phyloP scores from a whole-genome alignment of 2,113 vertebrate genomes.

The Ceyx melanurus region DNA sequence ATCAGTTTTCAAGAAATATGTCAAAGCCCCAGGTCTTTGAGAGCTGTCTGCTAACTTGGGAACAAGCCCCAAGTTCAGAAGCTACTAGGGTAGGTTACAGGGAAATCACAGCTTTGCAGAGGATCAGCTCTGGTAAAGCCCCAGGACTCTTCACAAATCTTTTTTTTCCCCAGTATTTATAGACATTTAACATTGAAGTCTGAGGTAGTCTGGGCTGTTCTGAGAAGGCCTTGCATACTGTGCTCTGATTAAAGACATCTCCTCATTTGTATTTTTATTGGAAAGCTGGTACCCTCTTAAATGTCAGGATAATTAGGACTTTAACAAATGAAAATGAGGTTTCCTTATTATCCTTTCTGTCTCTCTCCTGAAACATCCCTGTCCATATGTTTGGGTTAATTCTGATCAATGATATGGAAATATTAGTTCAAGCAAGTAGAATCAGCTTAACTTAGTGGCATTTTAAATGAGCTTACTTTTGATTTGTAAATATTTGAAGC shows the following conservation, averaged over 20 bases:
- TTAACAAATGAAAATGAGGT: neutral
- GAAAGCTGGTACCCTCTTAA: slow-evolving; percentile 12
- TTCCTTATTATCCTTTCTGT: neutral
- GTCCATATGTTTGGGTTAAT: neutral
- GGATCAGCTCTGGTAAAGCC: neutral
- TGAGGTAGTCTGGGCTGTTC: neutral
- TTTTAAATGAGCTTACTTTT: neutral
- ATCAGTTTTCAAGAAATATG: neutral
- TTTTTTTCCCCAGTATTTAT: neutral
- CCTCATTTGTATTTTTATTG: slow-evolving; percentile 2
- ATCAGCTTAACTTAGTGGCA: neutral
- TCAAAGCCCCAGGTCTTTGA: neutral
- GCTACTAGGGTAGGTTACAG: neutral
- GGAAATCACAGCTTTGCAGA: neutral
- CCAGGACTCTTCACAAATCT: neutral
- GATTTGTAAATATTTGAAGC: neutral
- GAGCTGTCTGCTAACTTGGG: neutral
- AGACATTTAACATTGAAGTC: neutral
- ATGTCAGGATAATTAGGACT: neutral
- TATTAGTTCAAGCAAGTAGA: neutral
- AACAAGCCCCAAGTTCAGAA: neutral
- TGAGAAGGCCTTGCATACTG: neutral
- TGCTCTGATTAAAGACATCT: neutral
- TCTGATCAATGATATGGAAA: neutral
- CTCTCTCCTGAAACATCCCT: neutral